phyloP scores from a whole-genome alignment of 2,113 vertebrate genomes.

The Gorilla gorilla region DNA sequence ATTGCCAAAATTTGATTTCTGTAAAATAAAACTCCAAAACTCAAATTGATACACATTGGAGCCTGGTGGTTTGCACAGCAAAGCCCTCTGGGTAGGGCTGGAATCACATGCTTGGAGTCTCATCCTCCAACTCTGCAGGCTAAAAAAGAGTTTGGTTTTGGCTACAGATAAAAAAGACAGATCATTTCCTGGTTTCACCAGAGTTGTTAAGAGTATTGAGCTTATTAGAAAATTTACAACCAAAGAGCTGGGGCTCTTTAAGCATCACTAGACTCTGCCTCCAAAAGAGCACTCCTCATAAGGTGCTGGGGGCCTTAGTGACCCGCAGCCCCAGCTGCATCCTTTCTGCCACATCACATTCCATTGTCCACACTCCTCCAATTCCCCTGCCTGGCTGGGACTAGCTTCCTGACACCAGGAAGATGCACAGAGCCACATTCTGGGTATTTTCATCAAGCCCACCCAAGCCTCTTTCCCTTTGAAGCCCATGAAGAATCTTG shows the following conservation, averaged over 20 bases:
- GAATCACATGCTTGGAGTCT: background rate
- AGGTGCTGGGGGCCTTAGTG: background rate
- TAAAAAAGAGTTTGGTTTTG: background rate
- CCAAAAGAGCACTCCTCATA: background rate
- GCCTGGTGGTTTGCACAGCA: background rate
- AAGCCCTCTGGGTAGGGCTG: background rate
- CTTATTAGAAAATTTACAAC: background rate
- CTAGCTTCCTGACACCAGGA: background rate
- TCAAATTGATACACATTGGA: background rate
- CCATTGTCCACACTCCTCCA: background rate
- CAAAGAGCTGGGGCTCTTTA: background rate
- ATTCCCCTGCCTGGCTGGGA: background rate
- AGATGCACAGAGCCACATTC: background rate
- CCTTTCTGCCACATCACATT: background rate
- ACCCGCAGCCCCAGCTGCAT: background rate
- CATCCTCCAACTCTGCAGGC: background rate
- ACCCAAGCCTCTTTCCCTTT: background rate
- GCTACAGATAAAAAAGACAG: background rate
- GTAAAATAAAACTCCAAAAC: conserved; percentile 1
- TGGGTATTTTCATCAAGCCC: background rate
- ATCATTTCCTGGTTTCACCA: background rate
- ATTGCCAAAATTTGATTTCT: background rate
- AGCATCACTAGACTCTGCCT: background rate
- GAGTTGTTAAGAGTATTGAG: background rate
- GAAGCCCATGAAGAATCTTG: background rate